These are phyloP conservation scores for Anastrepha ludens DNA, from an alignment of 1,140 invertebrate genomes.

Conservation along the genomic window DNA sequence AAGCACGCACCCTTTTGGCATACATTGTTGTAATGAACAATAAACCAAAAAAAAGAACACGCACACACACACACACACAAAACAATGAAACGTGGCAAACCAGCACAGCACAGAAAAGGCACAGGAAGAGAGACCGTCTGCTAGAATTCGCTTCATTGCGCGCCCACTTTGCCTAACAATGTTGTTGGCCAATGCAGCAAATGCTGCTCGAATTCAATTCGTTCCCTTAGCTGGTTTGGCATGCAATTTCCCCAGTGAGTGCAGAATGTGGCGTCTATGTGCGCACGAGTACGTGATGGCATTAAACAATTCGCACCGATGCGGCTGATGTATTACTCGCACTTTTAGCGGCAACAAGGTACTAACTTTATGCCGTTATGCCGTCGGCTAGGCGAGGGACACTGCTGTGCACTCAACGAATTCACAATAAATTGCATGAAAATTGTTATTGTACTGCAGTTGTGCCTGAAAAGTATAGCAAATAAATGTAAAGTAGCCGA, in stretches of 20 bases:
- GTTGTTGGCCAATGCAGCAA: background rate
- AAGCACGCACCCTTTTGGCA: background rate
- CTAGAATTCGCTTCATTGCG: background rate
- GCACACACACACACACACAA: no score
- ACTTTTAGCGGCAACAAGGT: background rate
- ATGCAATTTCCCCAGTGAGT: background rate
- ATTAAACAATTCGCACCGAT: slow-evolving; percentile 23
- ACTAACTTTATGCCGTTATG: slow-evolving; percentile 2
- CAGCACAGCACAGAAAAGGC: background rate
- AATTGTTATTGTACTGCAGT: background rate
- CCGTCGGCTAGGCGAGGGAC: no score
- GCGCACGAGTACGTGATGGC: background rate
- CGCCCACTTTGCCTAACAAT: background rate
- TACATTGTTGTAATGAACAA: background rate
- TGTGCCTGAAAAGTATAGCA: no score
- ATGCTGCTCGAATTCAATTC: background rate
- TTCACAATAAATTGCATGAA: background rate
- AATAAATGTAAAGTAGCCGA: background rate
- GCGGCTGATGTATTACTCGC: slow-evolving; percentile 20
- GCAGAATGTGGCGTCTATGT: background rate
- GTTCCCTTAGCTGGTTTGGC: background rate
- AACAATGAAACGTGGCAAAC: background rate
- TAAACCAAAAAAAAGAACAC: no score
- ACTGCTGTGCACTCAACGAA: slow-evolving; percentile 18
- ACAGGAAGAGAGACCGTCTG: background rate